Evolutionary conservation across 1,140 invertebrate genomes (phyloP).

Genomic region (Trachelipus rathkii): DNA sequence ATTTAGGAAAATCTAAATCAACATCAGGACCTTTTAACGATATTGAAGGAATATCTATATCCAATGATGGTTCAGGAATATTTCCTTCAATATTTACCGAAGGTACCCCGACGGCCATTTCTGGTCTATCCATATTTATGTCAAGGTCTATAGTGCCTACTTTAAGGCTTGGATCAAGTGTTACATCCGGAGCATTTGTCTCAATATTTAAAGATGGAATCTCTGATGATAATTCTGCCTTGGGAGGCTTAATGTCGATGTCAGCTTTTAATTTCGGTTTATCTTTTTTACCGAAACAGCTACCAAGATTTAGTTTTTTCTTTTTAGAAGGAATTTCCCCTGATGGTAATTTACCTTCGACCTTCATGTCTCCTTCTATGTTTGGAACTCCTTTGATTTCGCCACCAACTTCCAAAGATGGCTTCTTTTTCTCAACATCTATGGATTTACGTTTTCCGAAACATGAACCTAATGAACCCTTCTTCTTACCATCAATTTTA

Average conservation of each 20-base stretch:
- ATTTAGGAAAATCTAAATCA: constrained; percentile 13
- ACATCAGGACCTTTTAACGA: too few relatives aligned
- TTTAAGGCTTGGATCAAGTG: not conserved
- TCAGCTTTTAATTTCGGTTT: too few relatives aligned
- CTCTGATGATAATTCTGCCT: not conserved
- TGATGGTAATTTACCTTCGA: too few relatives aligned
- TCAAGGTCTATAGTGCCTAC: too few relatives aligned
- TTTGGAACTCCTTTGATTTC: constrained; percentile 20
- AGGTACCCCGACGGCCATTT: not conserved
- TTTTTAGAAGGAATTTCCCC: too few relatives aligned
- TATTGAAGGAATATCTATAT: too few relatives aligned
- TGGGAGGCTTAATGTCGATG: not conserved
- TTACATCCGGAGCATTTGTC: constrained; percentile 10
- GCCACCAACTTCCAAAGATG: constrained; percentile 22
- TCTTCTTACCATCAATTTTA: too few relatives aligned
- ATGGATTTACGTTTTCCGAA: constrained; percentile 31
- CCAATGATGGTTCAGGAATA: too few relatives aligned
- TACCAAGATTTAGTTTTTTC: too few relatives aligned
- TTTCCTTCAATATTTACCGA: not conserved
- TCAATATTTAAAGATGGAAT: too few relatives aligned
- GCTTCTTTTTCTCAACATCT: constrained; percentile 25
- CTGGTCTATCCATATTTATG: too few relatives aligned
- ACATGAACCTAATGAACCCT: constrained; percentile 30
- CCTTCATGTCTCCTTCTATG: not conserved
- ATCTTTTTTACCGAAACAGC: too few relatives aligned